Conservation (phyloP, 2,113 vertebrate genomes). For the Neolamprologus cancellatus region DNA sequence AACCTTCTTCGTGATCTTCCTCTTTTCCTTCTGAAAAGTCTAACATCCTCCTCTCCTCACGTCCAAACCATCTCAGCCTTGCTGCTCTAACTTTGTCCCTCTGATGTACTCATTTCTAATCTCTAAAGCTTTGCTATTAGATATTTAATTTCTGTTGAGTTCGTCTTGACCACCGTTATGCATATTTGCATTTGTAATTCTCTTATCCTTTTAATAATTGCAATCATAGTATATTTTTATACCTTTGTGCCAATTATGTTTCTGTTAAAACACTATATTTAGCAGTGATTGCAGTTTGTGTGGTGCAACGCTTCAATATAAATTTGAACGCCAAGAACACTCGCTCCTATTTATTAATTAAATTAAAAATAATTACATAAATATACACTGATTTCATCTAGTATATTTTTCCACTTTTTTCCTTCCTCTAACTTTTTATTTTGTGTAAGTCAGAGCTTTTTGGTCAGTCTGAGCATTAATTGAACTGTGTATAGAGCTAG, state of each 20-base stretch:
- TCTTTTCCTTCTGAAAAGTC: background rate
- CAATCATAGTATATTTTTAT: background rate
- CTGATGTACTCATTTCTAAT: background rate
- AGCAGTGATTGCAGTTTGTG: background rate
- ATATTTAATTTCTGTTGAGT: background rate
- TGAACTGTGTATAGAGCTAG: constrained; percentile 44
- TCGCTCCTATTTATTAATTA: background rate
- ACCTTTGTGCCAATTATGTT: background rate
- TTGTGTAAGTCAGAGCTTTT: background rate
- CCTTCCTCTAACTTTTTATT: background rate
- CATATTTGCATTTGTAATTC: background rate
- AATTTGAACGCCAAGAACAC: background rate
- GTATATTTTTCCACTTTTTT: background rate
- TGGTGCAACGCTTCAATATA: rapidly evolving
- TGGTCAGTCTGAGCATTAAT: constrained; percentile 29
- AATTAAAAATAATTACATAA: background rate
- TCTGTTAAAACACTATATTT: background rate
- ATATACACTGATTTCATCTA: background rate
- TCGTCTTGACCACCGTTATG: background rate
- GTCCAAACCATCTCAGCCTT: background rate
- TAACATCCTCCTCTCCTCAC: background rate
- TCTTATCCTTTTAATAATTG: background rate
- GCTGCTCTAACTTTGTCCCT: background rate
- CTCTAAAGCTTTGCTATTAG: background rate
- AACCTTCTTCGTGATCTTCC: background rate